Conservation (phyloP, 1,140 invertebrate genomes). For the Drosophila biarmipes region DNA sequence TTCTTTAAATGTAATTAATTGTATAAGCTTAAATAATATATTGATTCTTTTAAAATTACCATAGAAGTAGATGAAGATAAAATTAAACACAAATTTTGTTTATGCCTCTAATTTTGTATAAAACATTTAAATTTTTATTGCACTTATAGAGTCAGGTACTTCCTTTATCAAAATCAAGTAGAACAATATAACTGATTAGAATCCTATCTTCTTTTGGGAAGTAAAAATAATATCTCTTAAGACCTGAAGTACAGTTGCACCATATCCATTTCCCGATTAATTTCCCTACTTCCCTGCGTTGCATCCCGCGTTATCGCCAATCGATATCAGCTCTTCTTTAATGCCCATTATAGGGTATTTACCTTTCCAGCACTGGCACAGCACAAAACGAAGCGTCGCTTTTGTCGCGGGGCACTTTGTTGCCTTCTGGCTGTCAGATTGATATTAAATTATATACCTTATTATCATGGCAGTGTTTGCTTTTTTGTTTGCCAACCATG, state of each 20-base stretch:
- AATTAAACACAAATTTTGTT: no score
- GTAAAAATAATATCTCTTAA: no score
- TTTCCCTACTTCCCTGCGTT: neutral
- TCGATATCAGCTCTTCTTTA: constrained; percentile 11
- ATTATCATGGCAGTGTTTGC: constrained; percentile 73
- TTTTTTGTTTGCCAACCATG: constrained; percentile 23
- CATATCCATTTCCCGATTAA: constrained; percentile 2
- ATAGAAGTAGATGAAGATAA: no score
- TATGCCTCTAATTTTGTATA: no score
- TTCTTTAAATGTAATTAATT: no score
- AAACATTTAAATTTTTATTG: no score
- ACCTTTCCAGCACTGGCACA: constrained; percentile 10
- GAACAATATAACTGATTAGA: no score
- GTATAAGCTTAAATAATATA: no score
- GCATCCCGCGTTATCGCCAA: constrained; percentile 1
- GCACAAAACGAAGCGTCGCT: constrained; percentile 55
- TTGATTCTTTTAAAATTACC: no score
- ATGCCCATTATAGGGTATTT: constrained; percentile 29
- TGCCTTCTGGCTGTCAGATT: constrained; percentile 82
- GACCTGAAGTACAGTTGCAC: neutral
- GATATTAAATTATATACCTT: constrained; percentile 83
- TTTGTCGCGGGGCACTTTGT: constrained; percentile 65
- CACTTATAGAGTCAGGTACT: no score
- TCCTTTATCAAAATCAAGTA: no score
- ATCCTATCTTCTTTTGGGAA: no score